A percentile compares a stretch with the other conserved stretches of the same genome.
These are phyloP conservation scores for Limnephilus marmoratus DNA, from an alignment of 2,888 invertebrate species.

Conservation along the genomic window DNA sequence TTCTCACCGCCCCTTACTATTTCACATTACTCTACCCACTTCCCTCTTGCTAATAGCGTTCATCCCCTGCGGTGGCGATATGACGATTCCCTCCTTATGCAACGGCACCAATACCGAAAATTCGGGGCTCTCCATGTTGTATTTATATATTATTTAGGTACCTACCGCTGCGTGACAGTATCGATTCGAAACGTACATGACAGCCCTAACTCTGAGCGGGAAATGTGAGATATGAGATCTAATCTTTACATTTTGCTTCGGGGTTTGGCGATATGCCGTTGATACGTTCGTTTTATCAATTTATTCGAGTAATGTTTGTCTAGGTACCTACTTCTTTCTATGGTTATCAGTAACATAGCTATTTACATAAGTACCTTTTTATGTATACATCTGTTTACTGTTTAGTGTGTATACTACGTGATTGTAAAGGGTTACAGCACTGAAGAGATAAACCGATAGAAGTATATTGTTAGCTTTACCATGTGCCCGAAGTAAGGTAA, in stretches of 20 bases:
- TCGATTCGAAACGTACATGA: slow-evolving; percentile 13
- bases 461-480: too few relatives aligned
- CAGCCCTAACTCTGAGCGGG: slow-evolving; percentile 15
- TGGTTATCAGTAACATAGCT: background rate
- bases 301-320: background rate
- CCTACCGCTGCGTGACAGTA: slow-evolving; percentile 4
- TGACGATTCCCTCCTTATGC: background rate
- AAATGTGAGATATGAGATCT: background rate
- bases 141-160: background rate
- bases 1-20: background rate
- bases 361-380: background rate
- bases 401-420: background rate
- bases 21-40: background rate
- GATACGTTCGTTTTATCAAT: background rate
- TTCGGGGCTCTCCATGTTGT: background rate
- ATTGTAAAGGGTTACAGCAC: too few relatives aligned
- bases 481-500: too few relatives aligned
- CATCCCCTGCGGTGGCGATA: slow-evolving; percentile 29
- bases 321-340: background rate
- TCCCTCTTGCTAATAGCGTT: background rate
- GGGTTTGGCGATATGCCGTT: background rate
- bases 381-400: background rate
- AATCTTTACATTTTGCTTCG: background rate
- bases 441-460: too few relatives aligned
- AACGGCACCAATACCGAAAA: slow-evolving; percentile 2